Evolutionary conservation across 2,888 invertebrate species (phyloP).

Genomic region (Pristionchus japonicus): DNA sequence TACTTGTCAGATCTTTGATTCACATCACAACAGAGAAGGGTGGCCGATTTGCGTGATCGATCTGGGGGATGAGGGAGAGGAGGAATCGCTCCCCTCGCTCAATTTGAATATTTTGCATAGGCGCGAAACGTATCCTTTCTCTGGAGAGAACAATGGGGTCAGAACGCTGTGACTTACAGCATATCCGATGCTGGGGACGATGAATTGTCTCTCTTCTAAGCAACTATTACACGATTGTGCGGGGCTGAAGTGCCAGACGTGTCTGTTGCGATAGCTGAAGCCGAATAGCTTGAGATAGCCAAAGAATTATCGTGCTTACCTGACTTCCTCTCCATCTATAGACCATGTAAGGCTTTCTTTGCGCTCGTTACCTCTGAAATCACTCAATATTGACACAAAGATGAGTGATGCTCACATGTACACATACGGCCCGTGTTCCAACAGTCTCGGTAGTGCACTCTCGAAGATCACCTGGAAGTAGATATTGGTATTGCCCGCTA

Average conservation of each 20-base stretch:
- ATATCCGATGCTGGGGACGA: background rate
- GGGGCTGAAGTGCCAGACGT: background rate
- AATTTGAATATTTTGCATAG: too few relatives aligned
- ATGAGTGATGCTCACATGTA: background rate
- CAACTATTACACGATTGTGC: background rate
- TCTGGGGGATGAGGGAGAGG: too few relatives aligned
- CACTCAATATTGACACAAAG: background rate
- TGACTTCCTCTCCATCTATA: background rate
- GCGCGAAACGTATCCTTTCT: too few relatives aligned
- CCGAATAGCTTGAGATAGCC: background rate
- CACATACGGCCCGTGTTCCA: background rate
- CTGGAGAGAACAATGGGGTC: too few relatives aligned
- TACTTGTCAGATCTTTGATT: too few relatives aligned
- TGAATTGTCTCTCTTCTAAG: background rate
- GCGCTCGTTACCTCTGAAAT: background rate
- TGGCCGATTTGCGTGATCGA: too few relatives aligned
- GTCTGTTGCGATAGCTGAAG: background rate
- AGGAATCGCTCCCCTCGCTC: too few relatives aligned
- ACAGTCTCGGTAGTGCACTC: background rate
- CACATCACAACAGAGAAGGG: too few relatives aligned
- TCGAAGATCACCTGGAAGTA: constrained; percentile 14
- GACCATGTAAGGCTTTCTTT: background rate
- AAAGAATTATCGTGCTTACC: background rate
- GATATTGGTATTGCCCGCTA: background rate
- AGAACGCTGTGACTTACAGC: background rate